phyloP scores from a whole-genome alignment of 2,797 vertebrate species.

The Limnodromus scolopaceus region DNA sequence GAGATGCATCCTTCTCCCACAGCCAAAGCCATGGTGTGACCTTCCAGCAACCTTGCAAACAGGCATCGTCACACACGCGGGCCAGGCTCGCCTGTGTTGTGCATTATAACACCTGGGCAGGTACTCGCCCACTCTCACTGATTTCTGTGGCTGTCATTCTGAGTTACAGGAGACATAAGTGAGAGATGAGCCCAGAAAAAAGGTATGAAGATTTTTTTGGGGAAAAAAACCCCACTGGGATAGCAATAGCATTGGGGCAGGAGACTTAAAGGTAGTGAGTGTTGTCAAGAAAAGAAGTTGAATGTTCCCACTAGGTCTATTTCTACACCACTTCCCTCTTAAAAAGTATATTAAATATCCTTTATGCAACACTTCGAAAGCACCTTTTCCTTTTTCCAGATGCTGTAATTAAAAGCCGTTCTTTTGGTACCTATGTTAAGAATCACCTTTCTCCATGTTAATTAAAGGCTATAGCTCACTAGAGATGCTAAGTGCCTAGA shows the following conservation, averaged over 20 bases:
- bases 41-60: background rate
- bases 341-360: background rate
- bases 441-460: background rate
- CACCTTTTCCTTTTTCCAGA: background rate
- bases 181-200: background rate
- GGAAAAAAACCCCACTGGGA: fast-evolving
- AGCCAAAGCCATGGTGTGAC: background rate
- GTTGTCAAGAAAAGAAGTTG: background rate
- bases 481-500: background rate
- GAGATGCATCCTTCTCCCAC: background rate
- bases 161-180: background rate
- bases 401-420: conserved; percentile 11
- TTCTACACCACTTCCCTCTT: background rate
- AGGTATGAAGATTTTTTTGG: fast-evolving
- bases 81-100: background rate
- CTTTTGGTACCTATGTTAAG: background rate
- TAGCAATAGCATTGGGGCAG: background rate
- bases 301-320: background rate
- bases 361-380: conserved; percentile 1
- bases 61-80: background rate
- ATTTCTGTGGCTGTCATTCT: background rate
- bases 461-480: background rate
- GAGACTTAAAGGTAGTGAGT: background rate
- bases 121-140: background rate
- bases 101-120: background rate